phyloP scores from a whole-genome alignment of 2,888 invertebrate species.

The Dexiosoma caninum region DNA sequence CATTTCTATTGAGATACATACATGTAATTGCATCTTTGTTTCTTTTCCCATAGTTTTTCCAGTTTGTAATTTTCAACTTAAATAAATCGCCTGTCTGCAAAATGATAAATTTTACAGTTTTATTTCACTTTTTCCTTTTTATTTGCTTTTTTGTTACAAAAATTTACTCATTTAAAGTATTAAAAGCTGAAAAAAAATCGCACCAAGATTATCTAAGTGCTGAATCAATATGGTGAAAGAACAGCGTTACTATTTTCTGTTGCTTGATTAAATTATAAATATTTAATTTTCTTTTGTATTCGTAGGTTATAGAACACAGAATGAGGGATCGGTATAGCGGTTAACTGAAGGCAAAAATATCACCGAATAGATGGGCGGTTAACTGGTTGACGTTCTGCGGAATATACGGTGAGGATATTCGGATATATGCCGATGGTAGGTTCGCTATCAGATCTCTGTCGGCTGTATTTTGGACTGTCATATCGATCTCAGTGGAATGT shows the following conservation, averaged over 20 bases:
- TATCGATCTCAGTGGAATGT: no score
- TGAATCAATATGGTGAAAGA: neutral
- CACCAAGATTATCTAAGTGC: neutral
- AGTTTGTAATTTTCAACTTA: conserved; percentile 18
- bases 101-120: conserved; percentile 54
- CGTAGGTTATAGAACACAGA: conserved; percentile 32
- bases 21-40: conserved; percentile 42
- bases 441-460: no score
- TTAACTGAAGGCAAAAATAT: no score
- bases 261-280: conserved; percentile 49
- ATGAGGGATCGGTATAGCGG: no score
- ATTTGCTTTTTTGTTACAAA: conserved; percentile 3
- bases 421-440: no score
- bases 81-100: conserved; percentile 56
- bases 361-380: no score
- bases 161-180: neutral
- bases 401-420: no score
- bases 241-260: neutral
- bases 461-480: no score
- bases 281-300: conserved; percentile 26
- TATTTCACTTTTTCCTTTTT: conserved; percentile 1
- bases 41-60: neutral
- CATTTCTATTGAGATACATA: conserved; percentile 45
- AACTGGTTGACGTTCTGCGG: no score
- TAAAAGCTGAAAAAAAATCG: neutral